Evolutionary conservation across 2,113 vertebrate genomes (phyloP).

Genomic region (Anoura caudifer): DNA sequence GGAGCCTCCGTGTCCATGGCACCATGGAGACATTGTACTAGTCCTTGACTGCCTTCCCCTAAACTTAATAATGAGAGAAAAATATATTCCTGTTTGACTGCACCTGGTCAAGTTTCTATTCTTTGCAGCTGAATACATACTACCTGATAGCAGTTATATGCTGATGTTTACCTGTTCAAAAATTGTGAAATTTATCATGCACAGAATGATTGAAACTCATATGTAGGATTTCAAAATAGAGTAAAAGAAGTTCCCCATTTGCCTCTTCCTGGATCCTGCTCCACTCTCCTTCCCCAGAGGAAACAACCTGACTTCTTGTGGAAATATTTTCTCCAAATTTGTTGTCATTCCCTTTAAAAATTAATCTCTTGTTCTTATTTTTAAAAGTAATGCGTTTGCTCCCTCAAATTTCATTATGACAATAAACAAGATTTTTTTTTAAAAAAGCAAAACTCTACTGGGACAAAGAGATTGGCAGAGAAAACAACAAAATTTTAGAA

Average conservation of each 20-base stretch:
- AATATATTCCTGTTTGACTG: not conserved
- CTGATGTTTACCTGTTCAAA: not conserved
- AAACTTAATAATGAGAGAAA: not conserved
- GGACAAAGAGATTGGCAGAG: not conserved
- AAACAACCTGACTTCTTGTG: not conserved
- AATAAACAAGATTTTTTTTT: not conserved
- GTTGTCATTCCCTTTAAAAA: constrained; percentile 2
- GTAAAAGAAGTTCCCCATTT: not conserved
- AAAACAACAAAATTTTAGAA: constrained; percentile 22
- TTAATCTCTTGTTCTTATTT: not conserved
- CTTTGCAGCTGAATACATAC: not conserved
- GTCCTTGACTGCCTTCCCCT: not conserved
- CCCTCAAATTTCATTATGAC: not conserved
- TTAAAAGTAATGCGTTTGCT: not conserved
- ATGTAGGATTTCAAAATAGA: not conserved
- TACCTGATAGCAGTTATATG: not conserved
- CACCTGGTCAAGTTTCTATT: not conserved
- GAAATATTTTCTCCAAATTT: not conserved
- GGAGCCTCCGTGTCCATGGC: not conserved
- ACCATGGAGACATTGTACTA: not conserved
- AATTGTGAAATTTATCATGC: not conserved
- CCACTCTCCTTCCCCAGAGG: not conserved
- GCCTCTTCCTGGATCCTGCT: not conserved
- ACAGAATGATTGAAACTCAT: not conserved
- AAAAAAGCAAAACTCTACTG: not conserved